Evolutionary conservation across 2,888 invertebrate genomes (phyloP).

Genomic region (Amiota minor): DNA sequence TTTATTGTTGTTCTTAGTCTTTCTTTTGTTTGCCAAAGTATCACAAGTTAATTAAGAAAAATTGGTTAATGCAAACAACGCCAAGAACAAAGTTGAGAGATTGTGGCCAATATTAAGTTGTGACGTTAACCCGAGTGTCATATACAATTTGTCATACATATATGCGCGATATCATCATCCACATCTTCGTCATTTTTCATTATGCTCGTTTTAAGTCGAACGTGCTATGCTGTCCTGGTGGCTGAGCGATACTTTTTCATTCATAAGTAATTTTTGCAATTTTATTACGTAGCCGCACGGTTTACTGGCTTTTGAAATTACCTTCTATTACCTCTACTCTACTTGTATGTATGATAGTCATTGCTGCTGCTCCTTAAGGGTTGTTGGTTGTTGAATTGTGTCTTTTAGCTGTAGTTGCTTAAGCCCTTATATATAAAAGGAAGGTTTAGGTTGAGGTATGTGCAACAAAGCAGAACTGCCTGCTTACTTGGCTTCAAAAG

Average conservation of each 20-base stretch:
- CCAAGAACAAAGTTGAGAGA: background rate
- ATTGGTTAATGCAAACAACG: slow-evolving; percentile 1
- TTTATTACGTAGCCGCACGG: slow-evolving; percentile 28
- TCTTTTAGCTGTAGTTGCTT: background rate
- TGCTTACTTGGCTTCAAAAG: slow-evolving; percentile 9
- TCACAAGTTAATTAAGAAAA: slow-evolving; percentile 27
- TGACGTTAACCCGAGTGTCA: background rate
- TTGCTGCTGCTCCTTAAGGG: background rate
- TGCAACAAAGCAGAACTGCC: slow-evolving; percentile 21
- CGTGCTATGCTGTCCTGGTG: background rate
- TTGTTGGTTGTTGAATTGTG: background rate
- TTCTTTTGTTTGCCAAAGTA: slow-evolving; percentile 17
- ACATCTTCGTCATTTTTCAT: slow-evolving; percentile 1
- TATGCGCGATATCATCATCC: background rate
- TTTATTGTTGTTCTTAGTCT: background rate
- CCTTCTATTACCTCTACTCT: background rate
- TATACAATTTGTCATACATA: slow-evolving; percentile 8
- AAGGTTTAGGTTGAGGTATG: background rate
- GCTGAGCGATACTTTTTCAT: slow-evolving; percentile 24
- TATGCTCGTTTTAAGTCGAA: background rate
- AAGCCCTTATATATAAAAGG: background rate
- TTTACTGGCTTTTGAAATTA: slow-evolving; percentile 18
- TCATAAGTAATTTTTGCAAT: slow-evolving; percentile 32
- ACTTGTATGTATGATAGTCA: too few species aligned
- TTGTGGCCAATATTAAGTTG: background rate